Evolutionary conservation across 2,888 invertebrate genomes (phyloP), one percentile per base, ranked within the genome.

Genomic region (Scaptomyza parva): DNA sequence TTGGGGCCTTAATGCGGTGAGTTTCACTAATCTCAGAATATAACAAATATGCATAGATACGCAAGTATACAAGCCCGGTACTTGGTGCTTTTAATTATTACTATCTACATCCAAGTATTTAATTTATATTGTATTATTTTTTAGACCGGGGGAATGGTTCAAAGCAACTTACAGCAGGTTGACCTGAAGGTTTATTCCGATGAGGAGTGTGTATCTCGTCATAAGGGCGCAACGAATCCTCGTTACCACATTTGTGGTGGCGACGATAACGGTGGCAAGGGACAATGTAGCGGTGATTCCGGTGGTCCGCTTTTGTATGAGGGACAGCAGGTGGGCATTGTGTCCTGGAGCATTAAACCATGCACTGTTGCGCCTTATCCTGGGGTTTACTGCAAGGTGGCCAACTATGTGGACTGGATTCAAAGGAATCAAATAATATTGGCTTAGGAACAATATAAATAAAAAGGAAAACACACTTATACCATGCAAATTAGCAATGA

Each of bases 271-370:
- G 87, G 86, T 11, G 87, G 89, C 39, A 89, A 90, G 55, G 91
- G 90, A 11, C 89, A 90, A 26, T 91, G 91, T 68, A 88, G 79
- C 43, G 91, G 91, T 0, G 91, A 91, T 45, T 91, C 91, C 1
- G 91, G 91, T 11, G 91, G 91, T 2, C 90, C 92, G 0, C 75
- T 91, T 1, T 37, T 91, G 18, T 78, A 82, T 3, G 64, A 89
- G 14, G 88, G 80, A 5, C 62, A 73, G 2, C 91, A 91, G 73
- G 84, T 92, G 37, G 92, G 92, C 28, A 89, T 92, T 37, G 92
- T 92, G 3, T 92, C 92, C 1, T 92, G 92, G 92, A 92, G 92
- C 59, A 52, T 84, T 2, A 92, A 92, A 68, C 92, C 92, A 2
- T 92, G 92, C 67, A 81, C 92, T 0, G 61, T 86, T 17, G 76